Evolutionary conservation across 1,140 invertebrate species (phyloP).

Genomic region (Globodera ellingtonae): DNA sequence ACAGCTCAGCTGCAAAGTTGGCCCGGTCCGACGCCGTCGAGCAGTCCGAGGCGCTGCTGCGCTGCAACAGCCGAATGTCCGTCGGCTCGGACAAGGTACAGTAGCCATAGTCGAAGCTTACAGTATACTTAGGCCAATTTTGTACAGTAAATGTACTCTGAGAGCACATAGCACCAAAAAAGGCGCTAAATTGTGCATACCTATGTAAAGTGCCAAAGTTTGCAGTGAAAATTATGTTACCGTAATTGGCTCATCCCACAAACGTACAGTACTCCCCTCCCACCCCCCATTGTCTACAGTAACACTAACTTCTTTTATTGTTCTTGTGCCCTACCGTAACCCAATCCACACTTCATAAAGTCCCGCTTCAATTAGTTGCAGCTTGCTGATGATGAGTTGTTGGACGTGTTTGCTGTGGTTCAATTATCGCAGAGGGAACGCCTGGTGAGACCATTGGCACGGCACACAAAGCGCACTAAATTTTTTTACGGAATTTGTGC

Average conservation of each 20-base stretch:
- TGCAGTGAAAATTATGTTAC: neutral
- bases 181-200: too few relatives aligned
- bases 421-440: neutral
- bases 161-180: too few relatives aligned
- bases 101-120: neutral
- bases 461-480: too few relatives aligned
- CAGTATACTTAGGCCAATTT: neutral
- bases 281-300: neutral
- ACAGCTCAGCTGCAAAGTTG: slow-evolving; percentile 1
- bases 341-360: neutral
- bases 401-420: neutral
- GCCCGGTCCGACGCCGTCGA: slow-evolving; percentile 30
- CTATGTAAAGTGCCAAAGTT: neutral
- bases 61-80: slow-evolving; percentile 66
- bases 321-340: neutral
- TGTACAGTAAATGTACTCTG: too few relatives aligned
- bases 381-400: neutral
- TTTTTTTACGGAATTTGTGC: too few relatives aligned
- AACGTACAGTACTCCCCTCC: neutral
- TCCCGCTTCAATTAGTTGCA: neutral
- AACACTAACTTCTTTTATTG: neutral
- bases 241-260: neutral
- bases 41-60: slow-evolving; percentile 58
- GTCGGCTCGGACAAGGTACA: slow-evolving; percentile 65
- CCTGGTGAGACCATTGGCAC: neutral